phyloP scores from a whole-genome alignment of 2,113 vertebrate genomes.

The Trichomycterus rosablanca region DNA sequence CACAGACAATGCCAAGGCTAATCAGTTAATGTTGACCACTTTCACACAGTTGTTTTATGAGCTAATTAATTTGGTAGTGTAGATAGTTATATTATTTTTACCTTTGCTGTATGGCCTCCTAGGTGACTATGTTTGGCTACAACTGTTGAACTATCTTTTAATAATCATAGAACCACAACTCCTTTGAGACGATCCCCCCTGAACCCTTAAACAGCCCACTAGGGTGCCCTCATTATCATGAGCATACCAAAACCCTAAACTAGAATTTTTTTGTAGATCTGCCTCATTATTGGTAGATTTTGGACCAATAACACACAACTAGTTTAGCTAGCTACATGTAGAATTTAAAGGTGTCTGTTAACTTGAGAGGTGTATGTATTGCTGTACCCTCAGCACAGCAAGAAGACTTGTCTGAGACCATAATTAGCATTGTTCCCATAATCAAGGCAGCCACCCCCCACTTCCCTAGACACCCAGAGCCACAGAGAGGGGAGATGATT shows the following conservation, averaged over 20 bases:
- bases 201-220: constrained; percentile 1
- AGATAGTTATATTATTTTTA: no score
- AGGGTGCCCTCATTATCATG: no score
- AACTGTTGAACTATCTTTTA: background rate
- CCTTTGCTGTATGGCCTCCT: no score
- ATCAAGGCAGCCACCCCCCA: constrained; percentile 53
- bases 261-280: background rate
- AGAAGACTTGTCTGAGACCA: constrained; percentile 42
- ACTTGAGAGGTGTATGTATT: background rate
- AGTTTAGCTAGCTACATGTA: background rate
- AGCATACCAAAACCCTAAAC: background rate
- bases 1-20: no score
- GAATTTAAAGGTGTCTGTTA: constrained; percentile 2
- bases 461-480: constrained; percentile 57
- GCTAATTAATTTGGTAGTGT: no score
- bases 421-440: constrained; percentile 67
- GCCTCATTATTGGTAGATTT: constrained; percentile 1
- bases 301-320: background rate
- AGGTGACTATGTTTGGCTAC: no score
- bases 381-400: constrained; percentile 23
- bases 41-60: no score
- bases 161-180: background rate
- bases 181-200: constrained; percentile 21
- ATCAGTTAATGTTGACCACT: no score
- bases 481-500: constrained; percentile 57